Conservation (phyloP, 2,797 vertebrate species). For the Lagorchestes hirsutus region DNA sequence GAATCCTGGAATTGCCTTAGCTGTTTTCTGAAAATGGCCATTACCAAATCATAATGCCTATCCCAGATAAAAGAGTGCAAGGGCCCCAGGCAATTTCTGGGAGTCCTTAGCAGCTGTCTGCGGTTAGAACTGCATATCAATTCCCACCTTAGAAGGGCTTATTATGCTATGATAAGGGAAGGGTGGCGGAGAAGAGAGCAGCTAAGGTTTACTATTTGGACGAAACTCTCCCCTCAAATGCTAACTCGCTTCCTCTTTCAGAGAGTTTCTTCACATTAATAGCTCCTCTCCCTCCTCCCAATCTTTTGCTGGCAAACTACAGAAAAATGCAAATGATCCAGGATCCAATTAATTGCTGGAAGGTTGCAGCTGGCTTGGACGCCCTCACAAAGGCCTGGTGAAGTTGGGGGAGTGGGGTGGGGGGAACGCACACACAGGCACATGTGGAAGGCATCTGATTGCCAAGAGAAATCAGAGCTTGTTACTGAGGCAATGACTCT, state of each 20-base stretch:
- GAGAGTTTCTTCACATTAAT: slow-evolving; percentile 78
- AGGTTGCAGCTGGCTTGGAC: slow-evolving; percentile 83
- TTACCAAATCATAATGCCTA: slow-evolving; percentile 84
- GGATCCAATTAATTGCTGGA: slow-evolving; percentile 86
- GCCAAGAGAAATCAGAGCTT: slow-evolving; percentile 82
- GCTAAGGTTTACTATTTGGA: slow-evolving; percentile 66
- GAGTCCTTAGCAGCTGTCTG: slow-evolving; percentile 81
- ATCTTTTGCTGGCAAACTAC: slow-evolving; percentile 85
- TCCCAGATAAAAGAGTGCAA: slow-evolving; percentile 72
- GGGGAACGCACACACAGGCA: slow-evolving; percentile 55
- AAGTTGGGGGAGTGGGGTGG: slow-evolving; percentile 34
- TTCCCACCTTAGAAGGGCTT: slow-evolving; percentile 74
- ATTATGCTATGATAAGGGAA: slow-evolving; percentile 66
- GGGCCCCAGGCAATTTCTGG: slow-evolving; percentile 79
- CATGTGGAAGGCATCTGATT: slow-evolving; percentile 68
- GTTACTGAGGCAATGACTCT: slow-evolving; percentile 76
- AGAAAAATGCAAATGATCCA: slow-evolving; percentile 86
- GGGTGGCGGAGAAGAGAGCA: slow-evolving; percentile 43
- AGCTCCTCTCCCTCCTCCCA: slow-evolving; percentile 78
- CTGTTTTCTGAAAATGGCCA: slow-evolving; percentile 85
- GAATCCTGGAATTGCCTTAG: slow-evolving; percentile 84
- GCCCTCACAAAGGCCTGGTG: slow-evolving; percentile 79
- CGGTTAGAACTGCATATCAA: slow-evolving; percentile 76
- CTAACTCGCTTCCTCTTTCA: slow-evolving; percentile 54
- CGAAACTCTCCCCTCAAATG: slow-evolving; percentile 58